Evolutionary conservation across 2,888 invertebrate species (phyloP).

Genomic region (Pediacus dermestoides): DNA sequence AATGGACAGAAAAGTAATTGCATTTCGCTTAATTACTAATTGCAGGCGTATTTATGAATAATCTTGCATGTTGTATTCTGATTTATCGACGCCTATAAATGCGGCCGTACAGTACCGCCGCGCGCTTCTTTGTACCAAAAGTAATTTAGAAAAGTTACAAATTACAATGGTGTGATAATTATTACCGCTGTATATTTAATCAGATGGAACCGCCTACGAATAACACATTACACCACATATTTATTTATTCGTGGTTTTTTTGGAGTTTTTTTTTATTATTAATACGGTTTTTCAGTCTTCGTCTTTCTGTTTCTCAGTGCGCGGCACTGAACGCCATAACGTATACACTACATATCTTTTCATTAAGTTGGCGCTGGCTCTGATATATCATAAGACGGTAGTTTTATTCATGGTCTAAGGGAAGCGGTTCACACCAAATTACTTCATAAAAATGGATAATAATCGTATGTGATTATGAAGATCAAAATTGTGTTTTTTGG

Average conservation of each 20-base stretch:
- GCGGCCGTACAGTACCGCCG: conserved; percentile 10
- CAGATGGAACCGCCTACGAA: conserved; percentile 46
- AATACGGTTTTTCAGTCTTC: conserved; percentile 43
- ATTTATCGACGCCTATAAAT: conserved; percentile 35
- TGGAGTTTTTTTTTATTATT: too few relatives aligned
- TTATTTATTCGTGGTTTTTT: conserved; percentile 41
- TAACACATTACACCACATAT: conserved; percentile 42
- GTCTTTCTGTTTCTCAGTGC: too few relatives aligned
- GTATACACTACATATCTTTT: conserved; percentile 49
- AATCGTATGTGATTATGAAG: too few relatives aligned
- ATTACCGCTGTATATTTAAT: conserved; percentile 43
- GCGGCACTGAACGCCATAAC: conserved; percentile 37
- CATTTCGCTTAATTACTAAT: conserved; percentile 36
- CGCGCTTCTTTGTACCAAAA: conserved; percentile 24
- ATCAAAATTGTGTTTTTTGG: too few relatives aligned
- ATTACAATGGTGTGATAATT: conserved; percentile 47
- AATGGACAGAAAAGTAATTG: conserved; percentile 31
- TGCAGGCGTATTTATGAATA: conserved; percentile 38
- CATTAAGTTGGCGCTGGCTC: conserved; percentile 44
- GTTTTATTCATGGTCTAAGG: conserved; percentile 31
- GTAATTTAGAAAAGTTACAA: conserved; percentile 44
- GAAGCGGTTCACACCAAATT: conserved; percentile 35
- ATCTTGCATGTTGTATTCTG: conserved; percentile 28
- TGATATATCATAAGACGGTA: conserved; percentile 47
- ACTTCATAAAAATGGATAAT: too few relatives aligned